phyloP scores from a whole-genome alignment of 2,797 vertebrate species.

The Heliangelus exortis region DNA sequence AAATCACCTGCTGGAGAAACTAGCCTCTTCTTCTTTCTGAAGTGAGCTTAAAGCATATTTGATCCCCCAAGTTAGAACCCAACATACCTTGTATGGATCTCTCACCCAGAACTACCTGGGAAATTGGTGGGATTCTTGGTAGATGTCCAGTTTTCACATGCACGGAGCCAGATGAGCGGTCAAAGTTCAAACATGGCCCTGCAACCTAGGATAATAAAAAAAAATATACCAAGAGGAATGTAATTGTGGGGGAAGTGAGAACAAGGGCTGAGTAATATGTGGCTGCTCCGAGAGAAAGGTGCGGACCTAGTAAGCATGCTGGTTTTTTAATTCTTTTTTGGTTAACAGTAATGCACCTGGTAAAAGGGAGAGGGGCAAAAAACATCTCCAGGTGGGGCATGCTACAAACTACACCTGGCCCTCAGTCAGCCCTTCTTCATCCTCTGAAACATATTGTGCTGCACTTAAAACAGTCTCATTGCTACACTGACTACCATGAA shows the following conservation, averaged over 20 bases:
- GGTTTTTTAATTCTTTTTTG: not conserved
- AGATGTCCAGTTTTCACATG: not conserved
- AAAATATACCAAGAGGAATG: not conserved
- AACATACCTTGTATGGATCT: not conserved
- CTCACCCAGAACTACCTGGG: not conserved
- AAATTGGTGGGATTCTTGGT: not conserved
- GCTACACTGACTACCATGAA: not conserved
- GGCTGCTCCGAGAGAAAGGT: not conserved
- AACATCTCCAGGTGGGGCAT: not conserved
- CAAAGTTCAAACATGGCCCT: fast-evolving
- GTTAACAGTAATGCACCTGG: not conserved
- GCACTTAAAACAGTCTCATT: not conserved
- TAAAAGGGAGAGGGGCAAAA: not conserved
- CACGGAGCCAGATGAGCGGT: not conserved
- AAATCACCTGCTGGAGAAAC: not conserved
- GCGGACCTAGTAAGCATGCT: not conserved
- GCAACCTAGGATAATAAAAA: not conserved
- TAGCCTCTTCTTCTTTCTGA: not conserved
- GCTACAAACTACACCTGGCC: not conserved
- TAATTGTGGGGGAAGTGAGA: not conserved
- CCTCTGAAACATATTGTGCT: not conserved
- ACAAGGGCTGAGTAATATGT: not conserved
- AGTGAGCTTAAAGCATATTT: not conserved
- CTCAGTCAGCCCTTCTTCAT: not conserved
- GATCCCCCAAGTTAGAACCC: not conserved